These are phyloP conservation scores for Drosophila imparisetae DNA, from an alignment of 2,888 invertebrate genomes.

Conservation along the genomic window DNA sequence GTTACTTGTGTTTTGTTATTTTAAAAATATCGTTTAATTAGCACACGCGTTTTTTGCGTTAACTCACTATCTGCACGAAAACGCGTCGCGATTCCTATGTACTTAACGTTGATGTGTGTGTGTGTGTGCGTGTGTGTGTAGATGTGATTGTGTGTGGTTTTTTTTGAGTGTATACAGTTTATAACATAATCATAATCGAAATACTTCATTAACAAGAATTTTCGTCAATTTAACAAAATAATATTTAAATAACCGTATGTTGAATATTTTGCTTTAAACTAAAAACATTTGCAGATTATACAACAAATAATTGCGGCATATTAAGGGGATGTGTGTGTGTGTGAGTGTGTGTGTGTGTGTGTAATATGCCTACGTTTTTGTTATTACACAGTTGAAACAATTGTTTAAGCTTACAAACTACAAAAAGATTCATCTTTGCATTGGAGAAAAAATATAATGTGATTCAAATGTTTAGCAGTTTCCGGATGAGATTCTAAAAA, in stretches of 20 bases:
- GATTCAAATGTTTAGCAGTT: conserved; percentile 42
- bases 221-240: conserved; percentile 71
- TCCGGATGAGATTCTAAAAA: conserved; percentile 64
- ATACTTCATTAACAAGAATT: conserved; percentile 72
- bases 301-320: conserved; percentile 42
- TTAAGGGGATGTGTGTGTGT: conserved; percentile 31
- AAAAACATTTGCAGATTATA: conserved; percentile 36
- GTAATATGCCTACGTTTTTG: conserved; percentile 16
- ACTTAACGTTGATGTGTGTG: conserved; percentile 37
- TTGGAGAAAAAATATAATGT: conserved; percentile 31
- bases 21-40: conserved; percentile 11
- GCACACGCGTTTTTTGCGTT: conserved; percentile 17
- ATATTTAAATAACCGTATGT: conserved; percentile 30
- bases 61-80: conserved; percentile 24
- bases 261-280: conserved; percentile 29
- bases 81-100: conserved; percentile 26
- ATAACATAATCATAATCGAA: conserved; percentile 63
- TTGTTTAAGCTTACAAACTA: conserved; percentile 44
- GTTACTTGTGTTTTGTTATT: conserved; percentile 49
- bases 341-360: conserved; percentile 12
- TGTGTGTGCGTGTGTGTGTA: conserved; percentile 12
- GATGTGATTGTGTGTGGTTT: not conserved
- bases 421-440: conserved; percentile 60
- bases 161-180: conserved; percentile 23
- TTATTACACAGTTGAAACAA: conserved; percentile 58